Evolutionary conservation across 2,797 vertebrate species (phyloP).

Genomic region (Ateles fusciceps): DNA sequence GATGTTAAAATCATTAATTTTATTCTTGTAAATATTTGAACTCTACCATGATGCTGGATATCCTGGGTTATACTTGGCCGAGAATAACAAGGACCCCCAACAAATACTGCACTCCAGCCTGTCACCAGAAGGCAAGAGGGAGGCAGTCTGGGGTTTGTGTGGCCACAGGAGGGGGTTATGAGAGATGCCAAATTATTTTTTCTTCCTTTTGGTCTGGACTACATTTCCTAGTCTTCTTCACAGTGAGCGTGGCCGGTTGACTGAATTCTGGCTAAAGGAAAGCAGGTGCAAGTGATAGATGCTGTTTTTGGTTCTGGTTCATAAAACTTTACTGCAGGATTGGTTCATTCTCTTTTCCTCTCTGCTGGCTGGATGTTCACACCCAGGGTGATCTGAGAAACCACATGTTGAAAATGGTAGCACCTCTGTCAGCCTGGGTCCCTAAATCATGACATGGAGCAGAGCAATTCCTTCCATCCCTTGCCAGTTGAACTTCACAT

Average conservation of each 20-base stretch:
- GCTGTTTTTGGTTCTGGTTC: background rate
- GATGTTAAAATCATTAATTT: background rate
- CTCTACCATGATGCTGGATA: background rate
- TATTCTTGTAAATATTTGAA: background rate
- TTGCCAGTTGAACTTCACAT: background rate
- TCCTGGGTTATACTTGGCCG: background rate
- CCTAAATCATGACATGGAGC: background rate
- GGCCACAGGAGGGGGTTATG: background rate
- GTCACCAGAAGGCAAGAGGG: background rate
- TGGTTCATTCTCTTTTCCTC: background rate
- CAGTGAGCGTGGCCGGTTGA: background rate
- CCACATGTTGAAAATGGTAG: background rate
- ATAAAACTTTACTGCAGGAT: background rate
- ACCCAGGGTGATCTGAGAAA: background rate
- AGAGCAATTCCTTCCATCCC: background rate
- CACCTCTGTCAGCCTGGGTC: background rate
- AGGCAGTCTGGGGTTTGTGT: background rate
- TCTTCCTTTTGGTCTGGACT: background rate
- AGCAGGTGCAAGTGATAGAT: background rate
- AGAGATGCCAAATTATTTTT: background rate
- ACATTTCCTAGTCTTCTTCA: background rate
- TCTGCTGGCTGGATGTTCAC: background rate
- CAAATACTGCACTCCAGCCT: background rate
- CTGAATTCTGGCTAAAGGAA: background rate
- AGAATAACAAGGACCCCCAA: background rate